Conservation (phyloP, 2,113 vertebrate genomes). For the Phoxinus phoxinus region DNA sequence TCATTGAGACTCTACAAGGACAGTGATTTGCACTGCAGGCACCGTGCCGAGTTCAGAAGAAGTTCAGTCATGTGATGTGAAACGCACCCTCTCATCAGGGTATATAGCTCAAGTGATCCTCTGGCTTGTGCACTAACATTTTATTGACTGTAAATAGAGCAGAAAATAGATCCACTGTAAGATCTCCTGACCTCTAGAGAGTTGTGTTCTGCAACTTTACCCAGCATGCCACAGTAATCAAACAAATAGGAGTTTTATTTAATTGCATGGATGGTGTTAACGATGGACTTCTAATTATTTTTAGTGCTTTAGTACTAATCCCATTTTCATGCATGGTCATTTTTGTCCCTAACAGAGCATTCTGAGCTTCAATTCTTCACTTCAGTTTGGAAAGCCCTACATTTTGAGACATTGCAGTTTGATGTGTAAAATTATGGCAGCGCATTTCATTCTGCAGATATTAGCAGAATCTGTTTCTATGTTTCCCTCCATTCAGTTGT, state of each 20-base stretch:
- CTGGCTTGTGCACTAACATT: neutral
- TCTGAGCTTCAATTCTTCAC: neutral
- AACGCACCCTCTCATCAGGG: neutral
- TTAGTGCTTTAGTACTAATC: neutral
- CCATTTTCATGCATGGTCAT: neutral
- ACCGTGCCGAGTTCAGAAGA: conserved; percentile 37
- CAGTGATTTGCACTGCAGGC: conserved; percentile 7
- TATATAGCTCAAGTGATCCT: conserved; percentile 31
- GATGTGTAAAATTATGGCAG: neutral
- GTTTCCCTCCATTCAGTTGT: neutral
- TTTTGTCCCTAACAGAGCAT: neutral
- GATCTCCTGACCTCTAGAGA: neutral
- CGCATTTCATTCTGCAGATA: neutral
- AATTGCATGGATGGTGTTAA: neutral
- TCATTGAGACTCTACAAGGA: conserved; percentile 31
- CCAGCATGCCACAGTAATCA: neutral
- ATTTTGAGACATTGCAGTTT: neutral
- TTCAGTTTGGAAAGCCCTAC: neutral
- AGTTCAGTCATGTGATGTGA: conserved; percentile 38
- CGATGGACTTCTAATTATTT: neutral
- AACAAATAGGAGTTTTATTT: neutral
- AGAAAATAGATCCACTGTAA: neutral
- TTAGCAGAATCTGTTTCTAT: neutral
- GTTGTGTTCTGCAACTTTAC: neutral
- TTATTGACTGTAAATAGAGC: conserved; percentile 1